Evolutionary conservation across 1,140 invertebrate genomes (phyloP).

Genomic region (Drosophila arawakana): DNA sequence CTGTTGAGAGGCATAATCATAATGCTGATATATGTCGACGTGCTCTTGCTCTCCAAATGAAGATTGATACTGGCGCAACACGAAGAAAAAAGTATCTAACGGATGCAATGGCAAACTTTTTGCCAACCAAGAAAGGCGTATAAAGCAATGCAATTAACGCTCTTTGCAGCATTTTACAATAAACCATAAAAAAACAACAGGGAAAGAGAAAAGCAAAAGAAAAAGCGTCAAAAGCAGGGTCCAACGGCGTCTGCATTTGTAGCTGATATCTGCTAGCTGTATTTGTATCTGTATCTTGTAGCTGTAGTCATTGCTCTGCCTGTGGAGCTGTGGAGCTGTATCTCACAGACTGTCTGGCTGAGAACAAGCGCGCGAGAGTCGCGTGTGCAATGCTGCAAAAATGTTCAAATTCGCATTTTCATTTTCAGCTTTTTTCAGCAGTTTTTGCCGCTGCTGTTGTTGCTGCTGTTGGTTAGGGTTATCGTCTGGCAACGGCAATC

Average conservation of each 20-base stretch:
- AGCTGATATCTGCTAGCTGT: conserved; percentile 5
- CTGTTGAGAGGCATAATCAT: conserved; percentile 33
- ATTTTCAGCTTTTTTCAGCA: conserved; percentile 38
- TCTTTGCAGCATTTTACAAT: conserved; percentile 43
- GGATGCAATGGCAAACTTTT: conserved; percentile 27
- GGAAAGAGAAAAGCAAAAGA: conserved; percentile 22
- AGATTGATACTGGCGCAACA: conserved; percentile 46
- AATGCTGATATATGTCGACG: conserved; percentile 43
- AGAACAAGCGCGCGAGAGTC: conserved; percentile 70
- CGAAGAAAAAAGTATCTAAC: conserved; percentile 31
- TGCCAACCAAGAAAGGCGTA: background rate
- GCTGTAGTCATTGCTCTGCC: conserved; percentile 33
- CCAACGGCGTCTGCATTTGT: conserved; percentile 17
- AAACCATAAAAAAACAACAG: background rate
- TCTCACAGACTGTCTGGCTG: conserved; percentile 71
- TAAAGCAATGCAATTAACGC: conserved; percentile 62
- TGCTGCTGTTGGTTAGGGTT: conserved; percentile 66
- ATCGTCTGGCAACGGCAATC: conserved; percentile 82
- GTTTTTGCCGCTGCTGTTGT: conserved; percentile 43
- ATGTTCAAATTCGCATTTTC: conserved; percentile 70
- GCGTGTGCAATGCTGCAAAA: conserved; percentile 80
- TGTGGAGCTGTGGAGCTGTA: conserved; percentile 37
- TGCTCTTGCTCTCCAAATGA: conserved; percentile 32
- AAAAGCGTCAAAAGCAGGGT: conserved; percentile 16
- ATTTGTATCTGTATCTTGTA: conserved; percentile 41